Percentiles rank a stretch among this genome's conserved stretches.
phyloP scores from a whole-genome alignment of 2,113 vertebrate species.

The Onychorhynchus coronatus region DNA sequence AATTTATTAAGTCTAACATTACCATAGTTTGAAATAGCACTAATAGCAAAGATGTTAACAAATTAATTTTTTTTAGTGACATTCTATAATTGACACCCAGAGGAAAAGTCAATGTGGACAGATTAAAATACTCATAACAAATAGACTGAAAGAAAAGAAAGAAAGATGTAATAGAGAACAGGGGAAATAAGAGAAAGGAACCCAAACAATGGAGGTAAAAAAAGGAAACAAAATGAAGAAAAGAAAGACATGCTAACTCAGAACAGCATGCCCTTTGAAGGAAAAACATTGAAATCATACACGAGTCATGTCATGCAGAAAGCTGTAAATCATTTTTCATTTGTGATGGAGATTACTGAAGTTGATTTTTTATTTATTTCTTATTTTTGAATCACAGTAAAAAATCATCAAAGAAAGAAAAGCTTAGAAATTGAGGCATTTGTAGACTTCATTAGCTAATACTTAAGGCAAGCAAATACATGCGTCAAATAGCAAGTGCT shows the following conservation, averaged over 20 bases:
- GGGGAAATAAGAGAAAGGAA: not conserved
- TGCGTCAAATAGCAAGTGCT: not conserved
- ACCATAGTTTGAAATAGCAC: not conserved
- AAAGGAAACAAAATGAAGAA: not conserved
- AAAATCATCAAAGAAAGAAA: not conserved
- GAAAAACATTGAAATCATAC: not conserved
- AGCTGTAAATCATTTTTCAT: not conserved
- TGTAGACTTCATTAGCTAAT: not conserved
- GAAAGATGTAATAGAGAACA: not conserved
- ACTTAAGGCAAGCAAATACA: not conserved
- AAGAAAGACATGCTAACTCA: not conserved
- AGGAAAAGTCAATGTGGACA: not conserved
- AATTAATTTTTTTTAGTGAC: not conserved
- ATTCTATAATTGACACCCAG: not conserved
- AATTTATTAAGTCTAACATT: not conserved
- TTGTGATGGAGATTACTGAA: not conserved
- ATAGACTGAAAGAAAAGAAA: not conserved
- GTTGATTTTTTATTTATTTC: not conserved
- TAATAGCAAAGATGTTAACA: not conserved
- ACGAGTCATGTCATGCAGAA: not conserved
- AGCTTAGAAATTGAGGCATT: not conserved
- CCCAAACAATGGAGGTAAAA: not conserved
- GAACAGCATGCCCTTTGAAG: not conserved
- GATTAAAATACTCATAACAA: not conserved
- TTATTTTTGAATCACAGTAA: not conserved